Percentiles rank a stretch among this genome's conserved stretches.
phyloP scores from a whole-genome alignment of 2,888 invertebrate genomes.

The Thysanoteuthis rhombus region DNA sequence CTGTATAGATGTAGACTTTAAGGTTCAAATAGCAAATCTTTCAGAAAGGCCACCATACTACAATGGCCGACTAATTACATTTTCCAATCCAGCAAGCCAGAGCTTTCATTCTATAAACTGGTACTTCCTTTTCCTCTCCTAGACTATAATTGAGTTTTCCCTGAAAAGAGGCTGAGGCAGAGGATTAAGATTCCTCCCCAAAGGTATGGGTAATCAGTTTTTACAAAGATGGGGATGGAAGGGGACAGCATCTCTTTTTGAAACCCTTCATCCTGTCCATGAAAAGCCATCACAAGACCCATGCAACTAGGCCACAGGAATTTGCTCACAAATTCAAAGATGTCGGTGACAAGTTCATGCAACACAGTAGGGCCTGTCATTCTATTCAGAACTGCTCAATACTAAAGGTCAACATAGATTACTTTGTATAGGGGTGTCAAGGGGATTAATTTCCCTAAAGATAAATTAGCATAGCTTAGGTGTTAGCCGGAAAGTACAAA shows the following conservation, averaged over 20 bases:
- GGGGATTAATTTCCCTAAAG: no score
- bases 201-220: background rate
- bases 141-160: background rate
- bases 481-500: no score
- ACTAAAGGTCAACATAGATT: background rate
- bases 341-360: background rate
- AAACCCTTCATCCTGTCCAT: background rate
- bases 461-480: no score
- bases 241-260: background rate
- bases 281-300: background rate
- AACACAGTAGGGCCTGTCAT: background rate
- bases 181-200: background rate
- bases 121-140: background rate
- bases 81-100: background rate
- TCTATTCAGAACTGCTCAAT: background rate
- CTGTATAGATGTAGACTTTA: no score
- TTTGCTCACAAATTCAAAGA: background rate
- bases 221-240: background rate
- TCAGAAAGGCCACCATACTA: background rate
- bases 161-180: background rate
- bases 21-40: no score
- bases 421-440: background rate
- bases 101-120: background rate
- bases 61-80: background rate
- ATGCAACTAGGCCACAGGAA: background rate